Conservation (phyloP, 2,797 vertebrate genomes). For the Sebastolobus alascanus region DNA sequence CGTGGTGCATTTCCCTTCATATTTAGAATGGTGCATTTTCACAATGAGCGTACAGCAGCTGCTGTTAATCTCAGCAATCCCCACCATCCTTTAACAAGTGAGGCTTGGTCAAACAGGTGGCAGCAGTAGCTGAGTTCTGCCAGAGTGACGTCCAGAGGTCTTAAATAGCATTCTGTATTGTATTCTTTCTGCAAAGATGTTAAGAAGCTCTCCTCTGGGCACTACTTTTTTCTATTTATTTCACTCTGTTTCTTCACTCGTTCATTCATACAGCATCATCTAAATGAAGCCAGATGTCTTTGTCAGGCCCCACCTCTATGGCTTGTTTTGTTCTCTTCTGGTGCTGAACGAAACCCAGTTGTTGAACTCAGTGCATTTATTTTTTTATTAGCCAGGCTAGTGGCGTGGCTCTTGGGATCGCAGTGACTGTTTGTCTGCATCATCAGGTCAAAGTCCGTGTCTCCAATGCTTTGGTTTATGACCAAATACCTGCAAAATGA, state of each 20-base stretch:
- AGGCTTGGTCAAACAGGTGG: slow-evolving; percentile 40
- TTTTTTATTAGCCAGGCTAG: not conserved
- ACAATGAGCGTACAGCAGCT: slow-evolving; percentile 11
- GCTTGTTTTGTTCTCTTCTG: not conserved
- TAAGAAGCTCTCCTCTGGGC: slow-evolving; percentile 5
- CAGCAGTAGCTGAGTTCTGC: slow-evolving; percentile 30
- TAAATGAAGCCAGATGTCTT: slow-evolving; percentile 16
- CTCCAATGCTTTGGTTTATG: not conserved
- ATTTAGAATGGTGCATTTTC: slow-evolving; percentile 13
- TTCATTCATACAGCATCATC: slow-evolving; percentile 5
- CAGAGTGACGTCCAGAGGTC: slow-evolving; percentile 21
- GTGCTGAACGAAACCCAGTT: not conserved
- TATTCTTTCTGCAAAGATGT: slow-evolving; percentile 26
- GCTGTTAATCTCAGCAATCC: slow-evolving; percentile 38
- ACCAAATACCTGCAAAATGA: not conserved
- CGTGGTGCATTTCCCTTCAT: not conserved
- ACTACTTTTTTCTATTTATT: not conserved
- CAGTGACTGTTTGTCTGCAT: not conserved
- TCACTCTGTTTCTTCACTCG: slow-evolving; percentile 1
- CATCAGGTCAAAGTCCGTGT: not conserved
- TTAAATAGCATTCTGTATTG: slow-evolving; percentile 30
- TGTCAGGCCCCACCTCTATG: not conserved
- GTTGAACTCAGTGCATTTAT: not conserved
- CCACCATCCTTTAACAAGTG: slow-evolving; percentile 2
- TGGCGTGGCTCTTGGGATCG: not conserved